Evolutionary conservation across 2,113 vertebrate genomes (phyloP), one percentile per base, ranked within the genome.

Genomic region (Alectura lathami): DNA sequence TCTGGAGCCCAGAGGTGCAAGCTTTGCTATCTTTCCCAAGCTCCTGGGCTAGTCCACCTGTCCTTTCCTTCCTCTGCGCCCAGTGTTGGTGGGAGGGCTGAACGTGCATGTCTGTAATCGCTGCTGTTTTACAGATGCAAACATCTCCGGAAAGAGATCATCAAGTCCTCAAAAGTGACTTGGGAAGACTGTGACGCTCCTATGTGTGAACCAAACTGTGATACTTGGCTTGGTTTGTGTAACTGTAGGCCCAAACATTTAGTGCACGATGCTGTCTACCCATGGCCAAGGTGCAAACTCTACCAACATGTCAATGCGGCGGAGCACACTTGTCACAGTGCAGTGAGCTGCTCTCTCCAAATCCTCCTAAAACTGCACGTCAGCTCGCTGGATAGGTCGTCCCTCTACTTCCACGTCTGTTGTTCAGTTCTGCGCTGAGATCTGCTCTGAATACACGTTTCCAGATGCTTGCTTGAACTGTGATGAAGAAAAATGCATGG

Each of bases 141-240:
- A 56, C 79, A 83, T 73, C 0, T 0, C 7, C 17, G 48, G 62
- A 63, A 57, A 83, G 34, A 56, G 10, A 60, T 20, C 8, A 7
- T 56, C 8, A 3, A 8, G 6, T n/a, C 59, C 60, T 77, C 53
- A 43, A 56, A 64, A 89, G 17, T 47, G 38, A 64, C 29, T 76
- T 32, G 38, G 32, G 22, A 72, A 64, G 26, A 48, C 50, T 36
- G 26, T 5, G 38, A 53, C 7, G 51, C 48, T 38, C 5, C 23
- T 59, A 73, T 18, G 76, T 86, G 79, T 12, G 38, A 86, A 63
- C 30, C 9, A 91, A 92, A 56, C 34, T 2, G 21, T 11, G 22
- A 64, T 13, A 45, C 15, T 16, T 34, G 47, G 8, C 56, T 88
- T 68, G 63, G 54, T 51, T 68, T 54, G 24, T 36, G 22, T 30